phyloP scores from a whole-genome alignment of 2,888 invertebrate genomes.

The Drosophila barbarae region DNA sequence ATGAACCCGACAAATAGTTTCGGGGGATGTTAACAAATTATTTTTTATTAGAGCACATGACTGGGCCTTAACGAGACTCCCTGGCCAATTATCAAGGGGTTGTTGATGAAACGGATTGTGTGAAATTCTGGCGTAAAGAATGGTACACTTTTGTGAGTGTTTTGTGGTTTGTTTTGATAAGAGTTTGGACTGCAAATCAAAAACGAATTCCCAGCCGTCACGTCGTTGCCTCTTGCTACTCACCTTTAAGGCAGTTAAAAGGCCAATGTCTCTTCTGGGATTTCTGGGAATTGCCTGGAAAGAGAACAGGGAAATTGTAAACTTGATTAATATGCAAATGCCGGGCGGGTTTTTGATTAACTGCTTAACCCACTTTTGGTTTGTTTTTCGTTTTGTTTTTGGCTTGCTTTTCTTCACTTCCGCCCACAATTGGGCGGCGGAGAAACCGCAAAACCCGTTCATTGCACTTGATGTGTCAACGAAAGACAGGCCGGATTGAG shows the following conservation, averaged over 20 bases:
- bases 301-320: conserved; percentile 45
- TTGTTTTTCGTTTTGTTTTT: conserved; percentile 23
- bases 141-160: not conserved
- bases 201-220: conserved; percentile 27
- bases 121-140: conserved; percentile 26
- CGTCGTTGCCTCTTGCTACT: conserved; percentile 14
- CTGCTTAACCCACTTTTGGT: conserved; percentile 59
- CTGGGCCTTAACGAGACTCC: conserved; percentile 29
- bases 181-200: conserved; percentile 12
- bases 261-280: conserved; percentile 17
- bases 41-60: conserved; percentile 40
- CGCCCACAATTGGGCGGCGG: conserved; percentile 49
- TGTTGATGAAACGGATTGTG: conserved; percentile 31
- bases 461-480: conserved; percentile 57
- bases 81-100: conserved; percentile 28
- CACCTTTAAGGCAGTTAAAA: conserved; percentile 23
- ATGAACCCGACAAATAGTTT: conserved; percentile 22
- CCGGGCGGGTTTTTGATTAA: conserved; percentile 61
- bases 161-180: conserved; percentile 16
- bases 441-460: conserved; percentile 49
- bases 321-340: conserved; percentile 71
- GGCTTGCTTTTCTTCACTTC: conserved; percentile 42
- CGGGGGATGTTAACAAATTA: conserved; percentile 17
- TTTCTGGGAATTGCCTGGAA: conserved; percentile 42
- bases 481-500: conserved; percentile 5